Evolutionary conservation across 2,113 vertebrate species (phyloP), one percentile per base, ranked within the genome.

Genomic region (Sterna hirundo): DNA sequence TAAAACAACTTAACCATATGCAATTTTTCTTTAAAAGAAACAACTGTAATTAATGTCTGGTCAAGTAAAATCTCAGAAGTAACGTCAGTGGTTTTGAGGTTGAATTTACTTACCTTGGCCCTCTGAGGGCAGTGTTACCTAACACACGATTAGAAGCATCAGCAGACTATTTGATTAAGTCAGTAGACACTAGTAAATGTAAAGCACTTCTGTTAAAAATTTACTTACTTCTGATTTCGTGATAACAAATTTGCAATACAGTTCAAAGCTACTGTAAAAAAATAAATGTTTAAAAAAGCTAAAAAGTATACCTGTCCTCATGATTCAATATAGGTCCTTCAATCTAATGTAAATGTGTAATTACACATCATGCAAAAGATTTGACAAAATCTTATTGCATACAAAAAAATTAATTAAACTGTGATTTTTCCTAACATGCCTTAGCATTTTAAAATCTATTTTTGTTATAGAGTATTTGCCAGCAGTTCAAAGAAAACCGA

Each of bases 51-150:
- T 82, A 78, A 60, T 42, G 30, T 69, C 8, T 40, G 34, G 84
- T 66, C 54, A 83, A 90, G 55, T 38, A 81, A 91, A 94, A 88
- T 16, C 85, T 30, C 68, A 88, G 64, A 86, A 96, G 85, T 76
- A 69, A 70, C 54, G 47, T 44, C 90, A 96, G 52, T 89, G 57
- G 88, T 77, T 94, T 79, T 92, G 80, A 94, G 92, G 96, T 94
- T 98, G 98, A 98, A 98, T 97, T 98, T 98, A 93, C 98, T 97
- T 95, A 97, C 97, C 98, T 96, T 96, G 98, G 98, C 98, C 98
- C 98, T 98, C 98, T 98, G 98, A 98, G 98, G 98, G 98, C 98
- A 98, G 97, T 98, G 93, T 98, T 98, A 98, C 98, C 98, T 98
- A 98, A 98, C 95, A 71, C 95, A 98, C 32, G 92, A 83, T 89